Conservation (phyloP, 1,140 invertebrate species). For the Microvelia longipes region DNA sequence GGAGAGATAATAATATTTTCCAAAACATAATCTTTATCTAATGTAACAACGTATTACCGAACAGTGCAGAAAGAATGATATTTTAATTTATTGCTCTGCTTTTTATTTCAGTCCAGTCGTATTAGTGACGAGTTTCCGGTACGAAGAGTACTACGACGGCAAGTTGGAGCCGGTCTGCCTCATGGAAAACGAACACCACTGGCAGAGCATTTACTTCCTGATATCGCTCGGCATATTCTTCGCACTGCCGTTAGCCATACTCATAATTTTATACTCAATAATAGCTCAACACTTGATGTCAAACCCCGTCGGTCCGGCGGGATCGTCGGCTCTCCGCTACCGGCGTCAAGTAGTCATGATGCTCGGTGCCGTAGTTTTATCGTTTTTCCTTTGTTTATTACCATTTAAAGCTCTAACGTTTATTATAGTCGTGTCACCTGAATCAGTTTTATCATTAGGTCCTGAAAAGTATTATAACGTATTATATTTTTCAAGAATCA, state of each 20-base stretch:
- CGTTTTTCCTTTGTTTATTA: constrained; percentile 77
- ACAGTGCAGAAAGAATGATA: too few relatives aligned
- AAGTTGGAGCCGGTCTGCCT: constrained; percentile 53
- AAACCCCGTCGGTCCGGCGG: constrained; percentile 45
- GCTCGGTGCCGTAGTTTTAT: constrained; percentile 71
- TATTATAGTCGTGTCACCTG: constrained; percentile 60
- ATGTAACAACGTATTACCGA: too few relatives aligned
- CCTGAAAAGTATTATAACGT: constrained; percentile 68
- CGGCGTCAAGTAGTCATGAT: constrained; percentile 42
- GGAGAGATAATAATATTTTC: too few relatives aligned
- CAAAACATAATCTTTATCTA: too few relatives aligned
- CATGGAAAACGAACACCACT: constrained; percentile 45
- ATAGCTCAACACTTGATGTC: constrained; percentile 70
- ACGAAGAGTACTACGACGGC: constrained; percentile 51
- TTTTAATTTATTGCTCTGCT: too few relatives aligned
- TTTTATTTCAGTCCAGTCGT: constrained; percentile 55
- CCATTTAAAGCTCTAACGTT: constrained; percentile 72
- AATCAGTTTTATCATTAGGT: constrained; percentile 44
- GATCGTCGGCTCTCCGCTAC: constrained; percentile 21
- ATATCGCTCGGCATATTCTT: constrained; percentile 67
- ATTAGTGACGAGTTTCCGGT: constrained; percentile 51
- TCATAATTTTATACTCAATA: constrained; percentile 64
- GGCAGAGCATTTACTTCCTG: constrained; percentile 61
- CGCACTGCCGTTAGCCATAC: constrained; percentile 59
- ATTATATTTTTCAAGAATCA: constrained; percentile 68